These are phyloP conservation scores for Spilogale gracilis DNA, from an alignment of 2,113 vertebrate species.

Conservation along the genomic window DNA sequence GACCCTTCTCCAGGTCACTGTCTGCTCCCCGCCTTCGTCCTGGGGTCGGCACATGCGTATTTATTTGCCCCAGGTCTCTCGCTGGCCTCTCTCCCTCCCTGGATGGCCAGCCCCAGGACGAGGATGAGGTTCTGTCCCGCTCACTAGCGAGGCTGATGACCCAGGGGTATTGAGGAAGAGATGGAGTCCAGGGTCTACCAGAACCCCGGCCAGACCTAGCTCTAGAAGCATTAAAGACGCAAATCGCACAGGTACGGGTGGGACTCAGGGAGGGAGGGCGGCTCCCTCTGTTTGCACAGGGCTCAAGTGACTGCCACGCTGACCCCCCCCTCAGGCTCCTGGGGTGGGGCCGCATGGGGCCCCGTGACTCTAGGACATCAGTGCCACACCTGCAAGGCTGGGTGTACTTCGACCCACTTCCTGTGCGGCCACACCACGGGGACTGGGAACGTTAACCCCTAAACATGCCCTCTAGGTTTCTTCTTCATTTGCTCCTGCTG, in stretches of 20 bases:
- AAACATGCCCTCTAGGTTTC: fast-evolving
- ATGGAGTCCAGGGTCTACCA: fast-evolving
- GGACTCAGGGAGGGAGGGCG: background rate
- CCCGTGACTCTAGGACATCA: background rate
- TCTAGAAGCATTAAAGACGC: fast-evolving
- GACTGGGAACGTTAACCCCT: background rate
- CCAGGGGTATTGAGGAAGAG: background rate
- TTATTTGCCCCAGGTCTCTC: background rate
- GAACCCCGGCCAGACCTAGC: too few species aligned
- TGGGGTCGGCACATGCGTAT: background rate
- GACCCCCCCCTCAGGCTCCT: background rate
- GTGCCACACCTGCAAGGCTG: background rate
- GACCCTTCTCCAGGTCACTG: fast-evolving
- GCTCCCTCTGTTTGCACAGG: background rate
- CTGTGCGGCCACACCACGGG: fast-evolving
- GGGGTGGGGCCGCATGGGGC: too few species aligned
- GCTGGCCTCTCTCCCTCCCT: background rate
- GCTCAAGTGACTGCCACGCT: too few species aligned
- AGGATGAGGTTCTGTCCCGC: background rate
- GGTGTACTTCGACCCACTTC: background rate
- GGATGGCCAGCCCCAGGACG: fast-evolving
- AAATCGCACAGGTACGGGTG: too few species aligned
- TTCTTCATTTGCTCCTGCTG: background rate
- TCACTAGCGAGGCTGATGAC: background rate
- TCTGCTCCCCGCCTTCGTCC: background rate